Evolutionary conservation across 2,797 vertebrate species (phyloP), one percentile per base, ranked within the genome.

Genomic region (Triplophysa bombifrons): DNA sequence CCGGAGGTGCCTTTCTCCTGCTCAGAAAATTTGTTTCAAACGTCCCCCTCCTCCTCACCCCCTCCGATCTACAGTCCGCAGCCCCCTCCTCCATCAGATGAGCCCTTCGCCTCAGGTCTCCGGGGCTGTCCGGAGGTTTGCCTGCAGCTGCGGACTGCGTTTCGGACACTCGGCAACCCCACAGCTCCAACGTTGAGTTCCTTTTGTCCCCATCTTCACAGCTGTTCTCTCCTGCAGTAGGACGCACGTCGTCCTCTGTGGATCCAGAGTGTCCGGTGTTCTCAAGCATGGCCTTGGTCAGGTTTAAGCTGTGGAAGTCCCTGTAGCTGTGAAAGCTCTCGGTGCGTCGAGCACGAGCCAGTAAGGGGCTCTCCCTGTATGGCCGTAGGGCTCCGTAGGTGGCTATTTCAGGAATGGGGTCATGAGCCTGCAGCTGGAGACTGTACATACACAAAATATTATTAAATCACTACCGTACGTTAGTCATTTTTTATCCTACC

Each of bases 291-390:
- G 90, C 94, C 78, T 93, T 94, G 86, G 84, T 94, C 86, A 97
- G 89, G 82, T 91, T 94, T 82, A 97, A 94, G 85, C 91, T 93
- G 89, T 98, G 97, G 86, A 99, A 97, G 87, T 99, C 98, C 86
- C 95, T 86, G 83, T 95, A 96, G 86, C 96, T 96, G 91, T 98
- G 94, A 85, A 98, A 99, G 87, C 97, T 98, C 90, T 99, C 98
- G 0, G 97, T 98, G 80, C 97, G 91, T 48, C 97, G 92, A 0
- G 98, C 97, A 8, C 97, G 93, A 58, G 98, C 96, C 90, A 99
- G 83, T n/a, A 99, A 87, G 20, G 98, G 98, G 77, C 98, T 99
- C 89, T 99, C 98, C 81, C 98, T 92, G 90, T 98, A 98, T 0
- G 98, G 97, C 38, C 97, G 90, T 76, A 99, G 88, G 0, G 97